Evolutionary conservation across 2,888 invertebrate species (phyloP).

Genomic region (Acleris cristana): DNA sequence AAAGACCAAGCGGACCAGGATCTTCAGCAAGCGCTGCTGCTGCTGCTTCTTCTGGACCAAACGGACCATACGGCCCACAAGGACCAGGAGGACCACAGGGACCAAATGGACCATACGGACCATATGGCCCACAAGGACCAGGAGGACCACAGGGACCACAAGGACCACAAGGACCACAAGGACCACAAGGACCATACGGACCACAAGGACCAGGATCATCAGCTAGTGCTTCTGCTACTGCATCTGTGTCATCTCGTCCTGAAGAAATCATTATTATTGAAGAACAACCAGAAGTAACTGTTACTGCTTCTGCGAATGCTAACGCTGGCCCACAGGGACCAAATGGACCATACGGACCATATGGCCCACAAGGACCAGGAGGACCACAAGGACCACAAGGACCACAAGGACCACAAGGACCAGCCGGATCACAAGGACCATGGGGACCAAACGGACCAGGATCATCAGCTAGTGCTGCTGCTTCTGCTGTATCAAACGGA

Average conservation of each 20-base stretch:
- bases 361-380: constrained; percentile 9
- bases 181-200: constrained; percentile 10
- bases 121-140: constrained; percentile 20
- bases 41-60: no score
- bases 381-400: constrained; percentile 12
- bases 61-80: no score
- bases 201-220: constrained; percentile 4
- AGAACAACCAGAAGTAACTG: constrained; percentile 21
- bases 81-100: background rate
- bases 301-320: constrained; percentile 32
- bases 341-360: constrained; percentile 2
- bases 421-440: constrained; percentile 1
- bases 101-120: constrained; percentile 15
- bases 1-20: no score
- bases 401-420: background rate
- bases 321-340: constrained; percentile 1
- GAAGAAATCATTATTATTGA: constrained; percentile 5
- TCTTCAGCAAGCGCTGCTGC: no score
- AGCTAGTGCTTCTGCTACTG: constrained; percentile 7
- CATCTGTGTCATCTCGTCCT: constrained; percentile 4
- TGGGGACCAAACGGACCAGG: constrained; percentile 20
- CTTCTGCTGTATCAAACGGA: constrained; percentile 12
- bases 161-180: background rate
- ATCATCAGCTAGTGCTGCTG: constrained; percentile 32
- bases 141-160: constrained; percentile 10